Conservation (phyloP, 2,113 vertebrate species). For the Odontesthes bonariensis region DNA sequence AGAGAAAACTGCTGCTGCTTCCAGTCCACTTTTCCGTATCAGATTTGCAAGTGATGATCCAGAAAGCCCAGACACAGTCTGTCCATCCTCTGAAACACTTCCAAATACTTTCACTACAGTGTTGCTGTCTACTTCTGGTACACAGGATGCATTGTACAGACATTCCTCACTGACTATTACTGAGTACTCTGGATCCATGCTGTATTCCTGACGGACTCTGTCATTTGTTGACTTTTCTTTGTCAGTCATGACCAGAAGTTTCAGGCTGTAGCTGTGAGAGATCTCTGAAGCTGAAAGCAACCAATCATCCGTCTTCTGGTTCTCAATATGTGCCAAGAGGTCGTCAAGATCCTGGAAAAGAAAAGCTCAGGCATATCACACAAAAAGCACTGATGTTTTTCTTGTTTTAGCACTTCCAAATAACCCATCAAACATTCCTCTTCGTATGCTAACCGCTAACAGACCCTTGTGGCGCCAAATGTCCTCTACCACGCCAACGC, state of each 20-base stretch:
- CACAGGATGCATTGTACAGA: constrained; percentile 36
- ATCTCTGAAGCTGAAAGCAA: constrained; percentile 50
- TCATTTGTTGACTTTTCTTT: constrained; percentile 26
- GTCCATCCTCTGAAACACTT: constrained; percentile 31
- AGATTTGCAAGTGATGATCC: constrained; percentile 46
- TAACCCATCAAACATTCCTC: no score
- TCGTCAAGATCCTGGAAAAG: constrained; percentile 26
- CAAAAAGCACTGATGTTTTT: no score
- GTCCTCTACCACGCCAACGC: no score
- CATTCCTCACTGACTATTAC: constrained; percentile 29
- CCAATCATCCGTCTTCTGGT: constrained; percentile 23
- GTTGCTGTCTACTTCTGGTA: constrained; percentile 11
- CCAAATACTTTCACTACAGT: constrained; percentile 57
- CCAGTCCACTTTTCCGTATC: constrained; percentile 32
- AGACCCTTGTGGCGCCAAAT: no score
- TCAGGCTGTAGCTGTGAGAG: constrained; percentile 41
- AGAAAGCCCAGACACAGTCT: constrained; percentile 46
- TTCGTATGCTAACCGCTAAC: no score
- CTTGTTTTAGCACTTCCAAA: no score
- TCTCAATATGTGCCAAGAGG: no score
- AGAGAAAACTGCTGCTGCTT: constrained; percentile 27
- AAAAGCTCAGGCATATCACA: neutral
- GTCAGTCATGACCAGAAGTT: constrained; percentile 58
- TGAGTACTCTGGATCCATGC: constrained; percentile 53
- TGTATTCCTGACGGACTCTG: constrained; percentile 51